Base-by-base conservation (phyloP, 1,140 invertebrate genomes). In the Drosophila parabipectinata region DNA sequence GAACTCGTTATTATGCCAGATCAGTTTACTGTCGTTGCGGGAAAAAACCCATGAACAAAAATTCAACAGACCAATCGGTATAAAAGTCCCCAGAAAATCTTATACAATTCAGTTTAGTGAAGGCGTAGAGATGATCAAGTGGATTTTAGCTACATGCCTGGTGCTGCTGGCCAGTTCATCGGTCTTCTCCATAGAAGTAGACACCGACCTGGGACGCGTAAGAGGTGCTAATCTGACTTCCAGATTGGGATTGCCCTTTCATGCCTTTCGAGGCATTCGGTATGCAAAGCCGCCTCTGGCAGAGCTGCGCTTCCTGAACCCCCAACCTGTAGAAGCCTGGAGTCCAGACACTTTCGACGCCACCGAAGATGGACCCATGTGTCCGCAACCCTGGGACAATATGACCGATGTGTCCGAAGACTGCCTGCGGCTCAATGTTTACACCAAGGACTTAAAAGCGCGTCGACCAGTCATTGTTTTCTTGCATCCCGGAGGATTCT, bases 361-460 rank as follows among this genome's bases (percentile, higher is more conserved):
- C 0, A 92, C 90, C 9, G 63, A 91, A 28, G 94, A 95, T 71
- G 94, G 94, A 3, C 93, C 94, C 0, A 92, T 93, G 50, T 94
- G 93, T 61, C 92, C 93, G 0, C 92, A 93, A 47, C 87, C 90
- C 0, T 90, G 79, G 5, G 56, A 77, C 6, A 79, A 52, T 28
- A 58, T 68, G 91, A 91, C 77, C 59, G 88, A 71, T 50, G 61
- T 87, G 8, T 92, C 92, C 18, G 96, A 97, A 81, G 96, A 98
- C 92, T 98, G 97, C 90, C 92, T 97, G 8, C 96, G 95, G 69
- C 92, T 98, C 3, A 97, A 98, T 88, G 93, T 98, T 8, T 97
- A 96, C 85, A 94, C 95, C 0, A 97, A 96, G 21, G 90, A 91
- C 34, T 76, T 94, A 2, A 67, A 58, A 9, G 72, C 14, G 2